Percentiles rank a stretch among this genome's conserved stretches.
Conservation (phyloP, 2,113 vertebrate species). For the Syngnathus scovelli region DNA sequence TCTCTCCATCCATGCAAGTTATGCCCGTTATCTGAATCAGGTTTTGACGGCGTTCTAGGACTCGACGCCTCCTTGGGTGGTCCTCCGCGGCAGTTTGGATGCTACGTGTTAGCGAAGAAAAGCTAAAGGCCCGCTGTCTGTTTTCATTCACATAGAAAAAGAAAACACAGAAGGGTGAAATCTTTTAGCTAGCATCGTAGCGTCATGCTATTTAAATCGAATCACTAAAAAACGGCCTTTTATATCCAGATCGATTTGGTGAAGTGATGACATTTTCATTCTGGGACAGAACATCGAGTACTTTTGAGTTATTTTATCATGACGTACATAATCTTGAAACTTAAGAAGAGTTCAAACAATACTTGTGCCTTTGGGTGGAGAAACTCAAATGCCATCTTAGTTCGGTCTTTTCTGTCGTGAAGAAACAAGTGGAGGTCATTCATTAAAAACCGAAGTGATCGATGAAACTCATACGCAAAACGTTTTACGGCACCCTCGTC, state of each 20-base stretch:
- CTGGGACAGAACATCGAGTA: not conserved
- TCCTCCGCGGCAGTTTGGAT: conserved; percentile 37
- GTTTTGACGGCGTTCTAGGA: conserved; percentile 34
- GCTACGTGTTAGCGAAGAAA: conserved; percentile 51
- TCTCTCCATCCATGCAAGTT: conserved; percentile 25
- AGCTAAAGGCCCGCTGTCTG: conserved; percentile 40
- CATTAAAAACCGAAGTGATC: conserved; percentile 48
- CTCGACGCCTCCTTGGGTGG: conserved; percentile 54
- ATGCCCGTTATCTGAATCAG: conserved; percentile 37
- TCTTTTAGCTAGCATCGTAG: too few species aligned
- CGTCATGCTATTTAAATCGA: not conserved
- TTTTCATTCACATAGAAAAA: conserved; percentile 48
- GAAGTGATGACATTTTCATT: too few species aligned
- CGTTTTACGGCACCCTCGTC: conserved; percentile 20
- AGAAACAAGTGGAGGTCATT: conserved; percentile 50
- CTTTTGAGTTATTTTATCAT: too few species aligned
- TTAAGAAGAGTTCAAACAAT: not conserved
- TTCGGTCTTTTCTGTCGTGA: conserved; percentile 33
- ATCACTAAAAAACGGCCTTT: conserved; percentile 28
- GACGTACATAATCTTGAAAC: not conserved
- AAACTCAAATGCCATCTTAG: conserved; percentile 11
- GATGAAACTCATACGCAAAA: conserved; percentile 31
- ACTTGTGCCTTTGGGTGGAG: not conserved
- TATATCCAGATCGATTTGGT: not conserved
- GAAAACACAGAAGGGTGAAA: conserved; percentile 6